A percentile compares a stretch with the other conserved stretches of the same genome.
These are phyloP conservation scores for Acanthosoma haemorrhoidale DNA, from an alignment of 2,888 invertebrate species.

Conservation along the genomic window DNA sequence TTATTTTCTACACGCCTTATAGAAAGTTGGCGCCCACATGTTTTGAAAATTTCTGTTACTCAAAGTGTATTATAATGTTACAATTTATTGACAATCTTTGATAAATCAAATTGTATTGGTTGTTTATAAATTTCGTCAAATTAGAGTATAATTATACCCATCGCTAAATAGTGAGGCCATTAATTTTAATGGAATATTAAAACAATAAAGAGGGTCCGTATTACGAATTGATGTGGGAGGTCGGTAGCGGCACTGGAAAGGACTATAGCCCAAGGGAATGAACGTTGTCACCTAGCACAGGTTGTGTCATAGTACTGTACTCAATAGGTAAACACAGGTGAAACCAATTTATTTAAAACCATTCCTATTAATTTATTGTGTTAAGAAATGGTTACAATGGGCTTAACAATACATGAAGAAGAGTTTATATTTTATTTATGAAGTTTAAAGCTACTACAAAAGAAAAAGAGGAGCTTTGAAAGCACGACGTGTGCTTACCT, in stretches of 20 bases:
- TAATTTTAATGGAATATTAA: neutral
- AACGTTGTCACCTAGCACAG: conserved; percentile 22
- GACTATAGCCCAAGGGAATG: conserved; percentile 1
- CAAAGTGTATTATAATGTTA: too few species aligned
- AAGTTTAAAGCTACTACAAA: neutral
- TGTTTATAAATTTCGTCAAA: too few species aligned
- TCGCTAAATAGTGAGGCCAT: too few species aligned
- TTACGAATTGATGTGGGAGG: conserved; percentile 16
- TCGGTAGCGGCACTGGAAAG: conserved; percentile 13
- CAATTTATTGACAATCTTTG: too few species aligned
- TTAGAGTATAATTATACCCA: too few species aligned
- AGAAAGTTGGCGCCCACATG: conserved; percentile 1
- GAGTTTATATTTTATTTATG: neutral
- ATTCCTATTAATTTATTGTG: neutral
- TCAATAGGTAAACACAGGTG: conserved; percentile 11
- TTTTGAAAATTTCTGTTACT: too few species aligned
- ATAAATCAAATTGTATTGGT: too few species aligned
- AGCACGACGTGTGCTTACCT: conserved; percentile 18
- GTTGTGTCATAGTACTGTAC: conserved; percentile 20
- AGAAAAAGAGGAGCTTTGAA: neutral
- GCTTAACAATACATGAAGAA: neutral
- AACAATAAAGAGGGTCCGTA: neutral
- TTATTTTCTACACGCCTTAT: conserved; percentile 19
- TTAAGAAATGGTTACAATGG: neutral
- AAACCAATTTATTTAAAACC: neutral